Evolutionary conservation across 2,888 invertebrate genomes (phyloP).

Genomic region (Drosophila cognata): DNA sequence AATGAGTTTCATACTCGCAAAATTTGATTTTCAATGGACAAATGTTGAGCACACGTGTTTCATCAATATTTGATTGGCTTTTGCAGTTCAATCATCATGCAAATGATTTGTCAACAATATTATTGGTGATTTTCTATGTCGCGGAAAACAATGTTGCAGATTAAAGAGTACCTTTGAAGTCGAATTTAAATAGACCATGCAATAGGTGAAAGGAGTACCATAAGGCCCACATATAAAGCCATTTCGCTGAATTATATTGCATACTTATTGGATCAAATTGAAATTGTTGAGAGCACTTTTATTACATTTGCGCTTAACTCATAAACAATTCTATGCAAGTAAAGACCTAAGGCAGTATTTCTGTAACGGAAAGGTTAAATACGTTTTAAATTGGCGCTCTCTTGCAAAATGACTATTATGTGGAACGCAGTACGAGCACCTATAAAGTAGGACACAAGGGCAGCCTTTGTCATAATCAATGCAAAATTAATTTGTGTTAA

Average conservation of each 20-base stretch:
- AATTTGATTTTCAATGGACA: too few species aligned
- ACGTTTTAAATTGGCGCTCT: not conserved
- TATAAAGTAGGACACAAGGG: not conserved
- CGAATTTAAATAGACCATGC: not conserved
- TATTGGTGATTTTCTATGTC: not conserved
- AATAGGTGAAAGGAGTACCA: not conserved
- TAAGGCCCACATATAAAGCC: not conserved
- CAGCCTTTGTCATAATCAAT: slow-evolving; percentile 20
- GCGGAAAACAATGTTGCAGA: too few species aligned
- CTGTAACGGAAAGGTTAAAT: not conserved
- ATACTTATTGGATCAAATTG: not conserved
- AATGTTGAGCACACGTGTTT: not conserved
- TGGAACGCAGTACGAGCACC: not conserved
- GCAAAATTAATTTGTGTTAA: slow-evolving; percentile 22
- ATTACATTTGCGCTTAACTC: not conserved
- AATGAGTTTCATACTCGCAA: not conserved
- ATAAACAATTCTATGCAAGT: too few species aligned
- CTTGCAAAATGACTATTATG: not conserved
- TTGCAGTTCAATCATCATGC: not conserved
- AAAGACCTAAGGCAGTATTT: not conserved
- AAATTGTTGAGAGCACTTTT: not conserved
- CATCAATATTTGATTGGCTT: not conserved
- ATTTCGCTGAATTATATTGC: not conserved
- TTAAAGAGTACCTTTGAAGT: not conserved
- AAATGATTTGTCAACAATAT: not conserved